Base-by-base conservation (phyloP, 2,888 invertebrate species). In the Amitus sp. region DNA sequence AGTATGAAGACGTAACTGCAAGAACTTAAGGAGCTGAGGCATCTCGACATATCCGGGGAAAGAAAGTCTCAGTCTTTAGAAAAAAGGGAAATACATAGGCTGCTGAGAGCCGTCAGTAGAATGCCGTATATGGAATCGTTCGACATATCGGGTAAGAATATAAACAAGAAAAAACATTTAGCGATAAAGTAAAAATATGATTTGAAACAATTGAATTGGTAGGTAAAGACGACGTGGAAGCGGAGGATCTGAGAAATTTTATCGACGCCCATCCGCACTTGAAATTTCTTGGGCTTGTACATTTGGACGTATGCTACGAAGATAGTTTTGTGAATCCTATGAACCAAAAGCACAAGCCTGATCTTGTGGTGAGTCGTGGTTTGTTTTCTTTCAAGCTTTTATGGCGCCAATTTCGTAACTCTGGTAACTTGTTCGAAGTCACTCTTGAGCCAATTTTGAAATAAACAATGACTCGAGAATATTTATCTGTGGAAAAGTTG, bases 71-170 rank as follows among this genome's bases (percentile, higher is more conserved):
- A n/a, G n/a, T n/a, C n/a, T n/a, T n/a, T n/a, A n/a, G n/a, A n/a
- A n/a, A n/a, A n/a, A n/a, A n/a, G n/a, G n/a, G n/a, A 82, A 65
- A 80, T 84, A 64, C 77, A 80, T 48, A 82, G 84, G 61, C 78
- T 87, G 50, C 77, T 88, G 53, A 83, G 84, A 67, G 77, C 78
- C 56, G 73, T 78, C 17, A 73, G 83, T 58, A 81, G 82, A 57
- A 83, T 89, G 71, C 87, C 87, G 37, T 79, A 86, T 68, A 79
- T 90, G 40, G 79, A 82, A 19, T 87, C 86, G 20, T 76, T 90
- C 60, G 90, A 90, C 80, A 84, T 90, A 52, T 90, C 89, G 51
- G 87, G 87, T 83, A 71, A 60, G 70, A 72, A 62, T 30, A 6
- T 30, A 9, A 30, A 9, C 2, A 30, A 23, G 7, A 23, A 23